Conservation (phyloP, 2,113 vertebrate species). For the Oenanthe melanoleuca region DNA sequence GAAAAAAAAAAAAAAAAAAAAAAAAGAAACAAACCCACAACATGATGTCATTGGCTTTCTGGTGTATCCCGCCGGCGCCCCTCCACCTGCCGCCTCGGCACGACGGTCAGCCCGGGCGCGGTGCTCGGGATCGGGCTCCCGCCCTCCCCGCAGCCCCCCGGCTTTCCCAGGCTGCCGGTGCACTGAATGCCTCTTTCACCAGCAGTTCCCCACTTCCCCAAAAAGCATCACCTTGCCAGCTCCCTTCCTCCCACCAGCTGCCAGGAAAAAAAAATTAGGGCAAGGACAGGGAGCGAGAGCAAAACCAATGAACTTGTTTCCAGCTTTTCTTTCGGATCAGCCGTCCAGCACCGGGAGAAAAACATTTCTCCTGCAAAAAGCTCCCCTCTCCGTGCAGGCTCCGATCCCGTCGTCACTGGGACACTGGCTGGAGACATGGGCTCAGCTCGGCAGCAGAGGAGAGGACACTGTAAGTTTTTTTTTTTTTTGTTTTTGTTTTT, state of each 20-base stretch:
- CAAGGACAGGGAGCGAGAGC: constrained; percentile 23
- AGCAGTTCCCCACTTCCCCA: constrained; percentile 22
- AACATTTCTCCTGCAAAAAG: constrained; percentile 26
- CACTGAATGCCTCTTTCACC: not conserved
- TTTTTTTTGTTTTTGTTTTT: not conserved
- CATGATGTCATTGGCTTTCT: constrained; percentile 22
- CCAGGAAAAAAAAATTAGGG: constrained; percentile 64
- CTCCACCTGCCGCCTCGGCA: constrained; percentile 7
- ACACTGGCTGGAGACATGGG: not conserved
- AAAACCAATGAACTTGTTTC: constrained; percentile 53
- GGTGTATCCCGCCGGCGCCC: not conserved
- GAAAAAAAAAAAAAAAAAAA: not conserved
- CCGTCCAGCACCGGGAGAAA: constrained; percentile 2
- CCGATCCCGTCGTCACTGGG: not conserved
- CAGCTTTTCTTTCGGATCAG: constrained; percentile 2
- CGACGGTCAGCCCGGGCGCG: not conserved
- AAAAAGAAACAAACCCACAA: not conserved
- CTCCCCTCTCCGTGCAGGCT: not conserved
- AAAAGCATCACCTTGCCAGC: constrained; percentile 57
- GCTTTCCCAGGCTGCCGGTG: not conserved
- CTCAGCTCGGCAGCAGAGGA: not conserved
- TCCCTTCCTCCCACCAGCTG: constrained; percentile 34
- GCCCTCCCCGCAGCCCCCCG: not conserved
- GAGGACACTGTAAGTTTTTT: constrained; percentile 9
- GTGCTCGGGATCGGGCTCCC: not conserved